Percentiles rank a stretch among this genome's conserved stretches.
Evolutionary conservation across 2,113 vertebrate genomes (phyloP).

Genomic region (Cebidichthys violaceus): DNA sequence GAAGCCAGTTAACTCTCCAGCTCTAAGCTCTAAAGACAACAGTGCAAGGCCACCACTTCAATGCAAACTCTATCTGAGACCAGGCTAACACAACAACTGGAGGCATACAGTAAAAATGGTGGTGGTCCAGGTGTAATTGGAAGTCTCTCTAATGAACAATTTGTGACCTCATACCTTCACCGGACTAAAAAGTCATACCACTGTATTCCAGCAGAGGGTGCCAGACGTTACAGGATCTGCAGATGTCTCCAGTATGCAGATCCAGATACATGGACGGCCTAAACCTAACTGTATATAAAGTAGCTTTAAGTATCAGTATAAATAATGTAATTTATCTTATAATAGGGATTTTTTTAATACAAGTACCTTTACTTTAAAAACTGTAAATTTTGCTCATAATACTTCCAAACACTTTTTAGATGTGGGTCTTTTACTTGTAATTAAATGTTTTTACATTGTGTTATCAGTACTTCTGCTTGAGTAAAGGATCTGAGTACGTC

Average conservation of each 20-base stretch:
- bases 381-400: neutral
- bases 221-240: constrained; percentile 32
- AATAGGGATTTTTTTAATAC: neutral
- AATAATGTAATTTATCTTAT: neutral
- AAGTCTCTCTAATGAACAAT: constrained; percentile 35
- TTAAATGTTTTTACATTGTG: neutral
- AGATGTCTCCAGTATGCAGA: neutral
- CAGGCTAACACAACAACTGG: constrained; percentile 52
- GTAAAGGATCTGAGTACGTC: neutral
- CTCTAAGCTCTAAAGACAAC: constrained; percentile 68
- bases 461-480: neutral
- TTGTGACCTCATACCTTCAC: constrained; percentile 49
- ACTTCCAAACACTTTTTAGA: neutral
- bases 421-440: neutral
- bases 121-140: constrained; percentile 40
- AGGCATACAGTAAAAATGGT: constrained; percentile 27
- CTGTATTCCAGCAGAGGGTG: constrained; percentile 61
- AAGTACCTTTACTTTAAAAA: neutral
- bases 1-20: constrained; percentile 44
- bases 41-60: constrained; percentile 16
- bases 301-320: neutral
- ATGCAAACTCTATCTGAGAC: constrained; percentile 25
- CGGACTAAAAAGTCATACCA: neutral
- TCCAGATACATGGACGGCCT: neutral
- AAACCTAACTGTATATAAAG: neutral